phyloP scores from a whole-genome alignment of 2,113 vertebrate species.

The Chloebia gouldiae region DNA sequence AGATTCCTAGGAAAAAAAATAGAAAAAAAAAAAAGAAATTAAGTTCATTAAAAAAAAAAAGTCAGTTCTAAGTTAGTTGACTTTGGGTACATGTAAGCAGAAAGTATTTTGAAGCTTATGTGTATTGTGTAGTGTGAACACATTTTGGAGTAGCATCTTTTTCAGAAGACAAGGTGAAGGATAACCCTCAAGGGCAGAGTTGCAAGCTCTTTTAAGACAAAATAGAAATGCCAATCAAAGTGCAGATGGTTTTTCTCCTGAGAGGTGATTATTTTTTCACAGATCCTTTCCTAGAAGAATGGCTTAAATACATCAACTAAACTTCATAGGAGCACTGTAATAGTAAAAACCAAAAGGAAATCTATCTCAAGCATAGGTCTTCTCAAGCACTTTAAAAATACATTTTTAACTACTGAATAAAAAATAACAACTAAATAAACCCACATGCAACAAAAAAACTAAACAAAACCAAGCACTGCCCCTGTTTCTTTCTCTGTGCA shows the following conservation, averaged over 20 bases:
- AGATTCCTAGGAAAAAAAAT: not conserved
- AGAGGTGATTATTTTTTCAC: conserved; percentile 41
- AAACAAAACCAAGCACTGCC: not conserved
- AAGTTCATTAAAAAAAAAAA: not conserved
- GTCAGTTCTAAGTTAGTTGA: not conserved
- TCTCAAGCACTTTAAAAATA: not conserved
- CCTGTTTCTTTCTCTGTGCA: not conserved
- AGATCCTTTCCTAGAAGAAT: conserved; percentile 1
- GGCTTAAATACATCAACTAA: conserved; percentile 32
- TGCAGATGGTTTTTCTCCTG: conserved; percentile 39
- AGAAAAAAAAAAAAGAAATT: not conserved
- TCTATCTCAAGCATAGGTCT: not conserved
- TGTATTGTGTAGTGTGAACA: not conserved
- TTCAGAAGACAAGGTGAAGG: conserved; percentile 33
- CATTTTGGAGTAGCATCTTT: not conserved
- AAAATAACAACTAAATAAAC: not conserved
- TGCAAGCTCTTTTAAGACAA: conserved; percentile 41
- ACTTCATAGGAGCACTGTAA: not conserved
- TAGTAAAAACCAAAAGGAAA: not conserved
- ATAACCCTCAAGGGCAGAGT: conserved; percentile 60
- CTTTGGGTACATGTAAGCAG: not conserved
- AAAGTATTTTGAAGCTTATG: not conserved
- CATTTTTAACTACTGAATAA: not conserved
- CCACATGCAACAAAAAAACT: not conserved
- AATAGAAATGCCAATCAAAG: conserved; percentile 52